Evolutionary conservation across 2,888 invertebrate species (phyloP).

Genomic region (Norana najaformis): DNA sequence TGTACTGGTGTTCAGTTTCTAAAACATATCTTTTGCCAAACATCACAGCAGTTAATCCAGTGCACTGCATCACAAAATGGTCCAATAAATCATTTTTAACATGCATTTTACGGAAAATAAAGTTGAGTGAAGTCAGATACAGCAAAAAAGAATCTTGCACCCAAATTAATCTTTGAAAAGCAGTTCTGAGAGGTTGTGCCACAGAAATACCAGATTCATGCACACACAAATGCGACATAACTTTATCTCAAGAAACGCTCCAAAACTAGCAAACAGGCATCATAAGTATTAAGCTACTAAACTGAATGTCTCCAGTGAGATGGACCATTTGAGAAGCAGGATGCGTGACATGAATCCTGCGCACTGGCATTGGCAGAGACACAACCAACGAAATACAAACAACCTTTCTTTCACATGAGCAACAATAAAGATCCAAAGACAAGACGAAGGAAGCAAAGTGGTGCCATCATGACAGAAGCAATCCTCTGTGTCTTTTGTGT

Average conservation of each 20-base stretch:
- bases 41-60: not conserved
- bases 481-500: not conserved
- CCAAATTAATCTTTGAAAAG: not conserved
- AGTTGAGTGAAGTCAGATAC: too few relatives aligned
- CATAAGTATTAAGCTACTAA: not conserved
- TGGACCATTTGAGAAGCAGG: too few relatives aligned
- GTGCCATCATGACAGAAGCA: not conserved
- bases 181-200: not conserved
- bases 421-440: not conserved
- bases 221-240: too few relatives aligned
- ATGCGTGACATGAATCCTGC: not conserved
- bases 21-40: too few relatives aligned
- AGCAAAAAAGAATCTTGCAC: not conserved
- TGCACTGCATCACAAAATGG: not conserved
- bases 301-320: not conserved
- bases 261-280: not conserved
- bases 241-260: not conserved
- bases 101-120: not conserved
- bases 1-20: too few relatives aligned
- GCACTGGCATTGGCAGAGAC: too few relatives aligned
- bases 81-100: too few relatives aligned
- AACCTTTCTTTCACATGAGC: not conserved
- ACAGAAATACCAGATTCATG: not conserved
- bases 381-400: not conserved
- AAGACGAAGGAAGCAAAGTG: not conserved